phyloP scores from a whole-genome alignment of 2,888 invertebrate genomes.

The Epinotia demarniana region DNA sequence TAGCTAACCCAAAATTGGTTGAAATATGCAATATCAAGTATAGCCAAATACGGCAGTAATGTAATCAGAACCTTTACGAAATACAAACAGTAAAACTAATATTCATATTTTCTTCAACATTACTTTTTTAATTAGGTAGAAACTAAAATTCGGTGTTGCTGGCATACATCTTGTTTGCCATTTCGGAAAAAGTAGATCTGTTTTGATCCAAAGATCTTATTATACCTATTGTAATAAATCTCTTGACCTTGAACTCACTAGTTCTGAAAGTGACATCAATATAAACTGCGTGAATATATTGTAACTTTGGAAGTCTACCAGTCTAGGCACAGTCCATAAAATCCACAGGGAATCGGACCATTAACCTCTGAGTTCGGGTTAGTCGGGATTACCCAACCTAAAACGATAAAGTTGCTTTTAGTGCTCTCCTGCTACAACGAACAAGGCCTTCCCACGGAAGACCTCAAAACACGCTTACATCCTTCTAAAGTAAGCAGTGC shows the following conservation, averaged over 20 bases:
- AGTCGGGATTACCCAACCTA: conserved; percentile 38
- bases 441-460: not conserved
- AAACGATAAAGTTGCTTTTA: conserved; percentile 36
- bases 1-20: not conserved
- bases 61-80: not conserved
- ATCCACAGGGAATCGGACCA: conserved; percentile 19
- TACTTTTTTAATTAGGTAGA: not conserved
- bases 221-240: not conserved
- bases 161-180: not conserved
- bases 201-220: not conserved
- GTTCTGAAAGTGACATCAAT: conserved; percentile 1
- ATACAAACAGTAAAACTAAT: not conserved
- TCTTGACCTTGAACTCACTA: not conserved
- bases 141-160: not conserved
- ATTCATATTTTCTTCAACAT: not conserved
- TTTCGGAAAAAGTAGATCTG: not conserved
- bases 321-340: conserved; percentile 32
- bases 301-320: conserved; percentile 14
- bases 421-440: conserved; percentile 9
- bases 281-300: conserved; percentile 11
- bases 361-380: conserved; percentile 35
- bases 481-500: conserved; percentile 1
- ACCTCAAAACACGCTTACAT: not conserved
- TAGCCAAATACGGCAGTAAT: not conserved
- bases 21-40: not conserved